phyloP scores from a whole-genome alignment of 2,888 invertebrate species.

The Helicoverpa assulta region DNA sequence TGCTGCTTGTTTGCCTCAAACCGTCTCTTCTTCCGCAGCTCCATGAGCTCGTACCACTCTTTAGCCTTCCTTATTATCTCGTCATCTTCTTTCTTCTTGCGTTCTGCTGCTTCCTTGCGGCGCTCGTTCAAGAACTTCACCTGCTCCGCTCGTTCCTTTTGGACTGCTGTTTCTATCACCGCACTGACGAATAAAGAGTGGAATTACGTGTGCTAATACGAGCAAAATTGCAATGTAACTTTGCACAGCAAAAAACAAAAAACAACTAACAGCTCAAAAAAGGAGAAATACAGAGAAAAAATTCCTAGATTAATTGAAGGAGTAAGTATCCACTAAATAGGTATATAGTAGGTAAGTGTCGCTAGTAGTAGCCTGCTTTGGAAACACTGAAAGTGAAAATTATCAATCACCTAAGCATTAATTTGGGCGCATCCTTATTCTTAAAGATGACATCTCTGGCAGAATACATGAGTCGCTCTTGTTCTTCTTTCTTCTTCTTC shows the following conservation, averaged over 20 bases:
- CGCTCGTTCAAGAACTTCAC: constrained; percentile 78
- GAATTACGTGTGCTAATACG: not conserved
- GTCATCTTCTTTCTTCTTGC: constrained; percentile 75
- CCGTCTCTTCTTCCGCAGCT: constrained; percentile 66
- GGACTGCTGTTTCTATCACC: constrained; percentile 83
- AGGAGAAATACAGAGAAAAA: too few relatives aligned
- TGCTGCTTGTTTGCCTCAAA: constrained; percentile 79
- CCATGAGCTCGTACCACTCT: constrained; percentile 79
- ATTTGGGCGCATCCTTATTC: constrained; percentile 86
- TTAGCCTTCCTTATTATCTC: constrained; percentile 75
- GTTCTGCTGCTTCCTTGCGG: constrained; percentile 72
- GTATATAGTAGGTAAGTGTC: too few relatives aligned
- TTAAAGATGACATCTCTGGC: constrained; percentile 85
- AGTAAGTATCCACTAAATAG: too few relatives aligned
- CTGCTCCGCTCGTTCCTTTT: constrained; percentile 83
- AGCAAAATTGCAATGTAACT: too few relatives aligned
- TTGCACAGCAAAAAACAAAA: too few relatives aligned
- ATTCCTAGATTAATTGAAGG: too few relatives aligned
- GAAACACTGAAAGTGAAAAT: not conserved
- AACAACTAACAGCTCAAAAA: too few relatives aligned
- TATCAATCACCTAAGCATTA: constrained; percentile 77
- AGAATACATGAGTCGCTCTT: constrained; percentile 79
- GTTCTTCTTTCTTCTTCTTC: constrained; percentile 75
- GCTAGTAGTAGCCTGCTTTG: too few relatives aligned
- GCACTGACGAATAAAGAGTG: constrained; percentile 70